phyloP scores from a whole-genome alignment of 2,113 vertebrate species.

The Sinosuthora webbiana region DNA sequence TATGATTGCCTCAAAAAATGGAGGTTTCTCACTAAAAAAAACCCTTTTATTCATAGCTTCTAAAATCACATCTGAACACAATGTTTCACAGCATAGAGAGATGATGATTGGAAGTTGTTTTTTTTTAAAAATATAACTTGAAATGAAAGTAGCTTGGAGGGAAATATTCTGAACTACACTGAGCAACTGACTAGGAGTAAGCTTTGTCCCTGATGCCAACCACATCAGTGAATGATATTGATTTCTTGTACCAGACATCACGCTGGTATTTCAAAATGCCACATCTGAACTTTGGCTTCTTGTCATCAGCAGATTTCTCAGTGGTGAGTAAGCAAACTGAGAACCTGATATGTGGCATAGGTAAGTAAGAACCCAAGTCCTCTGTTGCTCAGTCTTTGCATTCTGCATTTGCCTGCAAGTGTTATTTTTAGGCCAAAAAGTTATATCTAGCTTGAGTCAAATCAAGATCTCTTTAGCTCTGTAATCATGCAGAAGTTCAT shows the following conservation, averaged over 20 bases:
- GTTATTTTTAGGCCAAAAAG: background rate
- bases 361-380: background rate
- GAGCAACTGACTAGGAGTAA: background rate
- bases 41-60: background rate
- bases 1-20: background rate
- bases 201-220: background rate
- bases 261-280: background rate
- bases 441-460: background rate
- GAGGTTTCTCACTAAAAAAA: background rate
- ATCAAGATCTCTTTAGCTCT: background rate
- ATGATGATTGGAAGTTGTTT: background rate
- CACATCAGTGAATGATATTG: background rate
- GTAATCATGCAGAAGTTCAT: background rate
- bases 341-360: rapidly evolving
- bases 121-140: background rate
- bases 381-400: background rate
- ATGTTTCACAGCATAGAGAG: background rate
- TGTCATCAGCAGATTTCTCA: background rate
- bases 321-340: background rate
- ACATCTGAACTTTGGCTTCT: background rate
- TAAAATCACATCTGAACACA: background rate
- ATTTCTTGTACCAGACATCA: background rate
- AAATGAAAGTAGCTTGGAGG: background rate
- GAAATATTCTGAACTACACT: background rate
- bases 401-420: background rate